Percentiles rank a stretch among this genome's conserved stretches.
Evolutionary conservation across 2,113 vertebrate genomes (phyloP).

Genomic region (Dipodomys ordii): DNA sequence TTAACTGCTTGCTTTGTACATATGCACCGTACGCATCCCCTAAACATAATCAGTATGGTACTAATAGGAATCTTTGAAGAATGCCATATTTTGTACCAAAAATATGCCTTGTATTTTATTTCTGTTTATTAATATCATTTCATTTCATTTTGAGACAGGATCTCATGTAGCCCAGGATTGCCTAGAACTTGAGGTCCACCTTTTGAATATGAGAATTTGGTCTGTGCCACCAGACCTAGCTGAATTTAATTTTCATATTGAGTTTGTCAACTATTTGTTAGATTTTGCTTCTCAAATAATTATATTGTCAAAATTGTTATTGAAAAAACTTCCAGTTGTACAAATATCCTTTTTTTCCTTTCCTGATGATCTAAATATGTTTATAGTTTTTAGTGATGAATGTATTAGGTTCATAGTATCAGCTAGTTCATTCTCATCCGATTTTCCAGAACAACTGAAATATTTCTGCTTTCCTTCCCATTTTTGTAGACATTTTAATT

Average conservation of each 20-base stretch:
- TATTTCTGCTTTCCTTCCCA: neutral
- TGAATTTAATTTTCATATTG: slow-evolving; percentile 70
- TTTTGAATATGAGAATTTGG: neutral
- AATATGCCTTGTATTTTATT: slow-evolving; percentile 32
- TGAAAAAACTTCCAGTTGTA: slow-evolving; percentile 21
- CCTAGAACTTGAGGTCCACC: too few relatives aligned
- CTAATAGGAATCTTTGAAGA: neutral
- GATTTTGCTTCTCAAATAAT: slow-evolving; percentile 42
- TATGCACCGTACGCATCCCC: neutral
- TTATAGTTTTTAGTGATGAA: slow-evolving; percentile 45
- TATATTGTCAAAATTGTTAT: slow-evolving; percentile 53
- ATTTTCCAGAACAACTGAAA: slow-evolving; percentile 6
- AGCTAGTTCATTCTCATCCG: slow-evolving; percentile 5
- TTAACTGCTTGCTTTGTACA: neutral
- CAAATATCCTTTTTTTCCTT: slow-evolving; percentile 9
- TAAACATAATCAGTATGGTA: neutral
- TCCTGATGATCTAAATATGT: neutral
- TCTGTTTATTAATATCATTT: neutral
- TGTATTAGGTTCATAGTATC: neutral
- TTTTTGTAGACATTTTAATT: slow-evolving; percentile 14
- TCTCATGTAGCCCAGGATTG: neutral
- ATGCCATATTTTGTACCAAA: slow-evolving; percentile 27
- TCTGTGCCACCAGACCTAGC: neutral
- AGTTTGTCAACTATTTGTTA: neutral
- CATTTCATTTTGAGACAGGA: neutral